Percentiles rank a stretch among this genome's conserved stretches.
These are phyloP conservation scores for Druceiella hillmani DNA, from an alignment of 2,888 invertebrate species.

Conservation along the genomic window DNA sequence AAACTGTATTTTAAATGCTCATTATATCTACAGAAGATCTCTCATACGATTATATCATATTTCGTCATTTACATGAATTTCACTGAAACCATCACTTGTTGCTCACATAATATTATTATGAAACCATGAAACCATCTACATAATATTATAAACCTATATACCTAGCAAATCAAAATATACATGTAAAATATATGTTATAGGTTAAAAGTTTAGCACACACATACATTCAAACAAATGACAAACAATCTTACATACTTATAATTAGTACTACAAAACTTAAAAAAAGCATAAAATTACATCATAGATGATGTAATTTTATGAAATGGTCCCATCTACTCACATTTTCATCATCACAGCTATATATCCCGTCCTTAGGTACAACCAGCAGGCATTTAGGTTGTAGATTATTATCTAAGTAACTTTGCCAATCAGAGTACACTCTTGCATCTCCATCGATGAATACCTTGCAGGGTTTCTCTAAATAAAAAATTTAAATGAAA, in stretches of 20 bases:
- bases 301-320: too few species aligned
- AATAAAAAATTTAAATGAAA: slow-evolving; percentile 7
- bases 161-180: neutral
- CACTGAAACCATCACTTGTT: slow-evolving; percentile 30
- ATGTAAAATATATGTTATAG: neutral
- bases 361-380: slow-evolving; percentile 50
- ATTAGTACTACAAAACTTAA: too few species aligned
- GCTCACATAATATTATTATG: slow-evolving; percentile 30
- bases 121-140: slow-evolving; percentile 6
- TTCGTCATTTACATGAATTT: neutral
- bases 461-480: slow-evolving; percentile 40
- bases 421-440: slow-evolving; percentile 50
- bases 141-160: slow-evolving; percentile 25
- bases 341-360: slow-evolving; percentile 35
- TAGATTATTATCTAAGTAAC: slow-evolving; percentile 48
- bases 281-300: too few species aligned
- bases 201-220: neutral
- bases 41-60: neutral
- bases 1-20: too few species aligned
- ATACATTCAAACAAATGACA: too few species aligned
- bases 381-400: slow-evolving; percentile 49
- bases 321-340: slow-evolving; percentile 27
- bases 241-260: too few species aligned
- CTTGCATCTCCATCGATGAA: slow-evolving; percentile 46
- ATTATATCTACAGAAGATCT: neutral